Evolutionary conservation across 2,797 vertebrate genomes (phyloP), one percentile per base, ranked within the genome.

Genomic region (Silurus aristotelis): DNA sequence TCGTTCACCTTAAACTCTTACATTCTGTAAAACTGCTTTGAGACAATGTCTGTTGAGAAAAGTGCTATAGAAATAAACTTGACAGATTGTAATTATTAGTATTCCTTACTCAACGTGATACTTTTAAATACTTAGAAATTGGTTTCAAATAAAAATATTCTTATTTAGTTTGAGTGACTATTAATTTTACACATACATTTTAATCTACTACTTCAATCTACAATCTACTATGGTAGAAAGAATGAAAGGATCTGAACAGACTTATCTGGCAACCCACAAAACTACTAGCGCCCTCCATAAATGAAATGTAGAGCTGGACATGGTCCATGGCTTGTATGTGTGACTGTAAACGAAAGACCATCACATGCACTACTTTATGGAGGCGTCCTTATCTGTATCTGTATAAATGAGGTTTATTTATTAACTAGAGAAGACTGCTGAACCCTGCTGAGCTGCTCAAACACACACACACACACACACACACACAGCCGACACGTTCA

Each of bases 261-360:
- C 5, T 19, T 73, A 73, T 48, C 70, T 83, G 82, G 82, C 81
- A 83, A 83, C 81, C 81, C 31, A 19, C 6, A n/a, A n/a, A 0
- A 25, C 22, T 5, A 6, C 6, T 15, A 12, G 3, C 3, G 20
- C 10, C 0, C 72, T 55, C 25, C 12, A 46, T 14, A 12, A 46
- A 79, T 14, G 31, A 63, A n/a, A 46, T 1, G 6, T 22, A 43
- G 0, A 14, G 5, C 5, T 5, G 15, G 8, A 4, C 17, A 27
- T 73, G 4, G 3, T n/a, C 9, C 8, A 4, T 7, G 6, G 17
- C 9, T 10, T 38, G 9, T 13, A 61, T 13, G 20, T 46, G 6
- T 63, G 5, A 10, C n/a, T 38, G 0, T n/a, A n/a, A 43, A 12
- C 5, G 22, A 5, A 46, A 48, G 17, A 66, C 52, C 1, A 27